Base-by-base conservation (phyloP, 2,888 invertebrate species). In the Carcina quercana region DNA sequence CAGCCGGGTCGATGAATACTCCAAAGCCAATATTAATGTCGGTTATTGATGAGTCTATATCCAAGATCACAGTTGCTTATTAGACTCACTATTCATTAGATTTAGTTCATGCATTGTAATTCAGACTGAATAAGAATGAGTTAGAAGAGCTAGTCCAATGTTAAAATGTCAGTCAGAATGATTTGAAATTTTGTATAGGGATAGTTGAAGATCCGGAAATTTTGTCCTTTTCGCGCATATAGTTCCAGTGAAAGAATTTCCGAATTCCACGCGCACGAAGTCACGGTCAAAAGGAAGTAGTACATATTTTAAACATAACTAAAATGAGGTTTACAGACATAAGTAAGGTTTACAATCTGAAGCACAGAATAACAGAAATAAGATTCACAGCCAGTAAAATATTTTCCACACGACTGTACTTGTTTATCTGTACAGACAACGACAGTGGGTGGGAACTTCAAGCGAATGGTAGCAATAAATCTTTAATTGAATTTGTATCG, bases 31-130 rank as follows among this genome's bases (percentile, higher is more conserved):
- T 72, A 75, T 71, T 71, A 72, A 78, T 74, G 64, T 60, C 45
- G 40, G 64, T 75, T 79, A 78, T 82, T 79, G 75, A 82, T 80
- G 76, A 62, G 59, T 57, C 50, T 30, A 47, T 45, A 50, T 53
- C 45, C 62, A 68, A 76, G 71, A 76, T 78, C 79, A 76, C 70
- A 75, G 78, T 73, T 72, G 61, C 68, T 65, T 74, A 72, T 74
- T 73, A 70, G 56, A 62, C 54, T 52, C 60, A 60, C 66, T 63
- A 73, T 72, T 66, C 74, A 70, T 72, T 69, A 56, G 68, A 70
- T n/a, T n/a, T n/a, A n/a, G n/a, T n/a, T n/a, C n/a, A n/a, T n/a
- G n/a, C 56, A 60, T 67, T 69, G 55, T 70, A 52, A n/a, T n/a
- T n/a, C n/a, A n/a, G 45, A 46, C 42, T 45, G 53, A 60, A n/a